Percentiles rank a stretch among this genome's conserved stretches.
Evolutionary conservation across 2,113 vertebrate species (phyloP).

Genomic region (Procavia capensis): DNA sequence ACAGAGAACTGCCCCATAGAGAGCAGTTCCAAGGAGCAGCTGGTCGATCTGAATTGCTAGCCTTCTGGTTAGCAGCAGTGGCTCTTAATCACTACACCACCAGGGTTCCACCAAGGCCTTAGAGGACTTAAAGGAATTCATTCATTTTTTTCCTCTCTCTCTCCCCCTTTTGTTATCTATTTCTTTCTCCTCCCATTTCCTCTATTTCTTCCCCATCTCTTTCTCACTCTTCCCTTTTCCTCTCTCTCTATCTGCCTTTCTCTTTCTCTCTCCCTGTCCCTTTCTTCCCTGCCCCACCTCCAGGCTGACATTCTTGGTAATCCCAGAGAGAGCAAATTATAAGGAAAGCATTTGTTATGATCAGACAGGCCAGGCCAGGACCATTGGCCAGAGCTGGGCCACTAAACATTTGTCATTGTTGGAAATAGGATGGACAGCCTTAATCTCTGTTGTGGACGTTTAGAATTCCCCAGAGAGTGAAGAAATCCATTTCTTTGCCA

Average conservation of each 20-base stretch:
- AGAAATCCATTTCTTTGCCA: constrained; percentile 38
- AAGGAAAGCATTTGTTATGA: background rate
- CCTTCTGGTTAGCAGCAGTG: background rate
- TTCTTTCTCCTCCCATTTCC: too few species aligned
- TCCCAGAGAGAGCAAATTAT: background rate
- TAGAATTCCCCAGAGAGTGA: constrained; percentile 43
- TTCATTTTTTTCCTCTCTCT: background rate
- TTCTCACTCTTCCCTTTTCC: background rate
- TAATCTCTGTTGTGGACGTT: background rate
- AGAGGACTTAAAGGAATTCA: background rate
- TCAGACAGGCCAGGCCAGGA: background rate
- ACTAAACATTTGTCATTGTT: background rate
- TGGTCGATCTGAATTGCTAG: background rate
- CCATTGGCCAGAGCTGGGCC: constrained; percentile 10
- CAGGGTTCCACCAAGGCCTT: too few species aligned
- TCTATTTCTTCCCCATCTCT: too few species aligned
- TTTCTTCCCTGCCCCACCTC: background rate
- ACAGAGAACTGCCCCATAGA: too few species aligned
- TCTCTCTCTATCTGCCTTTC: background rate
- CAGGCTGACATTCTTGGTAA: background rate
- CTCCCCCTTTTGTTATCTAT: too few species aligned
- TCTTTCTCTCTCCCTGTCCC: background rate
- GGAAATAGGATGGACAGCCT: background rate
- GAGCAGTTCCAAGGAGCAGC: background rate
- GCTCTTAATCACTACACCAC: background rate